Base-by-base conservation (phyloP, 2,797 vertebrate species). In the Sebastes trivittatus region DNA sequence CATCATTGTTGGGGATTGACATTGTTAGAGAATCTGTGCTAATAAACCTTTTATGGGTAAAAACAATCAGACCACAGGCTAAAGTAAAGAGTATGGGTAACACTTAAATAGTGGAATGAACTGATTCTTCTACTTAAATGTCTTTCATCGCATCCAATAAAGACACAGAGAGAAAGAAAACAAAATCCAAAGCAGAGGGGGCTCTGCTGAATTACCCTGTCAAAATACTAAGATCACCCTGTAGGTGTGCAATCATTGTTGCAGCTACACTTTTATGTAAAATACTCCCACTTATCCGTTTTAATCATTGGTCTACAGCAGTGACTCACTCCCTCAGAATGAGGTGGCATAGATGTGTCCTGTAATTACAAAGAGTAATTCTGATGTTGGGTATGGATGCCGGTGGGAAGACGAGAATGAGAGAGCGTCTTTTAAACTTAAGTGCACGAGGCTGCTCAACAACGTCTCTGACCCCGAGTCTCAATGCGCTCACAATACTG, bases 241-340 rank as follows among this genome's bases (percentile, higher is more conserved):
- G 83, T 84, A 87, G 76, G 87, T 89, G 81, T 88, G 65, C 78
- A 88, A 77, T 78, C 61, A 73, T 82, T 87, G 75, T 82, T 76
- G 69, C 59, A 77, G 72, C 80, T 34, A 68, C 63, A 72, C 61
- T 84, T 87, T 79, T 63, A 83, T 82, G 74, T 76, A 77, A 85
- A 91, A 86, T 54, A 67, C 69, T 81, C 81, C 85, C 80, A 87
- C 86, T 64, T 82, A 79, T 78, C 74, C 81, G 56, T 81, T 88
- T 74, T 86, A 87, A 88, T 91, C 65, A 88, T 59, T 78, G 70
- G 72, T 78, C 56, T 71, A 74, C 65, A 76, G 81, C 64, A 81
- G 55, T 75, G 75, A 82, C 52, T 92, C 86, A 90, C 65, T 78
- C 60, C 34, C 55, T 83, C 72, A 62, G 55, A 81, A 58, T n/a